These are phyloP conservation scores for Acrocyrtus sp. DNA, from an alignment of 2,888 invertebrate species.

Conservation along the genomic window DNA sequence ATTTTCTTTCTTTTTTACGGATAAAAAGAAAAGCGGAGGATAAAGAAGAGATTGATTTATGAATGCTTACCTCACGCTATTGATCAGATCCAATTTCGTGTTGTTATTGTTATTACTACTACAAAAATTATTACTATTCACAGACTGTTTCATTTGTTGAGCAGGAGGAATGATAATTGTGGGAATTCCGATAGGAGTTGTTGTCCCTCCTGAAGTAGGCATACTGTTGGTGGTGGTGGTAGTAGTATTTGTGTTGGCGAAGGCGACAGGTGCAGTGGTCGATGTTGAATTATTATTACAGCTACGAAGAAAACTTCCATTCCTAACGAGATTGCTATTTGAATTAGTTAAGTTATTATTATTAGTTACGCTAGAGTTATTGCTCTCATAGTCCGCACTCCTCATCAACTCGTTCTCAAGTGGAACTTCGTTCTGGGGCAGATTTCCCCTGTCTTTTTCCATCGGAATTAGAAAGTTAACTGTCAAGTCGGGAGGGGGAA, in stretches of 20 bases:
- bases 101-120: too few species aligned
- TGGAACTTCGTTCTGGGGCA: not conserved
- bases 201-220: constrained; percentile 17
- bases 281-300: constrained; percentile 11
- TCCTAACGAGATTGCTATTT: too few species aligned
- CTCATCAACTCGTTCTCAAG: too few species aligned
- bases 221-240: constrained; percentile 25
- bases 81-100: constrained; percentile 35
- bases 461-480: too few species aligned
- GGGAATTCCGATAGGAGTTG: constrained; percentile 33
- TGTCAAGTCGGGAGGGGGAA: too few species aligned
- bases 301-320: constrained; percentile 27
- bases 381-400: constrained; percentile 43
- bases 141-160: constrained; percentile 34
- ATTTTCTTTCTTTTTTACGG: not conserved
- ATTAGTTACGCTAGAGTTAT: constrained; percentile 45
- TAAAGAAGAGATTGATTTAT: too few species aligned
- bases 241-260: constrained; percentile 30
- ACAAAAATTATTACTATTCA: constrained; percentile 13
- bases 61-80: constrained; percentile 32
- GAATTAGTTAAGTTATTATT: too few species aligned
- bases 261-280: too few species aligned
- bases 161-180: constrained; percentile 39
- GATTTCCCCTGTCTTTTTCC: not conserved
- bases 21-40: too few species aligned